These are phyloP conservation scores for Phyto melanocephala DNA, from an alignment of 2,888 invertebrate species.

Conservation along the genomic window DNA sequence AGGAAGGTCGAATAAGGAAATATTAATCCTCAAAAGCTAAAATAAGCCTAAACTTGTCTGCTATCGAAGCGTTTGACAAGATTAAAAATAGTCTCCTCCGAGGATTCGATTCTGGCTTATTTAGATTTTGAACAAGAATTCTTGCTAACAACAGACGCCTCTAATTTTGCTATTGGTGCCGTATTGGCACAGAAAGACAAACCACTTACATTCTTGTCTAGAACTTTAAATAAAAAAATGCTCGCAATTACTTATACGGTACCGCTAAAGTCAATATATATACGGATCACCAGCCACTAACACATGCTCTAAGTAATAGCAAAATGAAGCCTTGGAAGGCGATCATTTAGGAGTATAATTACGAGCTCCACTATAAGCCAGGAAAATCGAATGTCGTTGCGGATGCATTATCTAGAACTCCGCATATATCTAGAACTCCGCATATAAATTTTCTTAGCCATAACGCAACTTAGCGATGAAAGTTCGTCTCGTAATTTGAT, in stretches of 20 bases:
- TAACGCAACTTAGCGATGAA: background rate
- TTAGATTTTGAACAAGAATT: no score
- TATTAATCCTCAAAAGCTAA: no score
- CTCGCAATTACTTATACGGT: background rate
- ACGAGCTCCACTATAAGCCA: background rate
- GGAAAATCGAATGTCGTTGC: no score
- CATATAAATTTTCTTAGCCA: background rate
- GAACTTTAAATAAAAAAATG: background rate
- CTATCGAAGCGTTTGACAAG: background rate
- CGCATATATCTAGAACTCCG: no score
- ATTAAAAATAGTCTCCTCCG: background rate
- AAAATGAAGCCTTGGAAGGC: background rate
- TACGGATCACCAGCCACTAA: background rate
- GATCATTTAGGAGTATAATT: background rate
- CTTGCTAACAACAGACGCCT: no score
- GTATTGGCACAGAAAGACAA: background rate
- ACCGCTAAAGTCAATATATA: background rate
- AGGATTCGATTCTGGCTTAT: background rate
- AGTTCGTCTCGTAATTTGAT: conserved; percentile 1
- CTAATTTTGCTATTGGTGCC: background rate
- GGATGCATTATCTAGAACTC: no score
- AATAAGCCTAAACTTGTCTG: background rate
- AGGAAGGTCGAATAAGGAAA: background rate
- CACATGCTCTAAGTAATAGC: background rate
- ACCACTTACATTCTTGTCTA: background rate